Conservation (phyloP, 2,113 vertebrate species). For the Aegotheles bennettii region DNA sequence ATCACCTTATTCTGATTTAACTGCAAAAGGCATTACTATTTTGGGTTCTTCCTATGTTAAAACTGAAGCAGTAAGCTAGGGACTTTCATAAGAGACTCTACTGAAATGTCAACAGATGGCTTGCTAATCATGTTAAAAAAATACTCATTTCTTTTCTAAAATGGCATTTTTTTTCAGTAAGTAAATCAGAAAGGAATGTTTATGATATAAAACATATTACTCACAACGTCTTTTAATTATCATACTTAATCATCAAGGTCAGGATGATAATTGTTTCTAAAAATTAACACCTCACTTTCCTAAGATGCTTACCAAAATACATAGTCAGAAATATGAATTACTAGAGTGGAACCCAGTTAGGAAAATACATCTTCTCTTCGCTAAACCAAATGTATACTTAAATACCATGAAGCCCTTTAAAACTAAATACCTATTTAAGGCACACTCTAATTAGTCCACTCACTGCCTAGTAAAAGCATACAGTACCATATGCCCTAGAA, state of each 20-base stretch:
- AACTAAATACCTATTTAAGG: slow-evolving; percentile 67
- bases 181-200: slow-evolving; percentile 77
- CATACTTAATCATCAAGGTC: slow-evolving; percentile 82
- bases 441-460: slow-evolving; percentile 65
- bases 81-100: slow-evolving; percentile 79
- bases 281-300: slow-evolving; percentile 73
- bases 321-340: slow-evolving; percentile 54
- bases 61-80: slow-evolving; percentile 77
- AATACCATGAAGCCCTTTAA: slow-evolving; percentile 64
- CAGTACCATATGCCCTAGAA: slow-evolving; percentile 60
- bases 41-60: slow-evolving; percentile 77
- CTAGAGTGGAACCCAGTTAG: slow-evolving; percentile 36
- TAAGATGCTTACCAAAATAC: slow-evolving; percentile 59
- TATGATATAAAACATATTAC: slow-evolving; percentile 82
- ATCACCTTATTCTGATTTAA: slow-evolving; percentile 77
- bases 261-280: slow-evolving; percentile 79
- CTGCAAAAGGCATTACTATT: slow-evolving; percentile 82
- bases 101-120: slow-evolving; percentile 84
- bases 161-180: slow-evolving; percentile 73
- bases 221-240: slow-evolving; percentile 77
- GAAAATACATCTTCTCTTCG: slow-evolving; percentile 57
- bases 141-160: slow-evolving; percentile 78
- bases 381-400: slow-evolving; percentile 60
- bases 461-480: slow-evolving; percentile 60
- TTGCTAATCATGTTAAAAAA: slow-evolving; percentile 84